A percentile compares a stretch with the other conserved stretches of the same genome.
phyloP scores from a whole-genome alignment of 2,113 vertebrate genomes.

The Colaptes auratus region DNA sequence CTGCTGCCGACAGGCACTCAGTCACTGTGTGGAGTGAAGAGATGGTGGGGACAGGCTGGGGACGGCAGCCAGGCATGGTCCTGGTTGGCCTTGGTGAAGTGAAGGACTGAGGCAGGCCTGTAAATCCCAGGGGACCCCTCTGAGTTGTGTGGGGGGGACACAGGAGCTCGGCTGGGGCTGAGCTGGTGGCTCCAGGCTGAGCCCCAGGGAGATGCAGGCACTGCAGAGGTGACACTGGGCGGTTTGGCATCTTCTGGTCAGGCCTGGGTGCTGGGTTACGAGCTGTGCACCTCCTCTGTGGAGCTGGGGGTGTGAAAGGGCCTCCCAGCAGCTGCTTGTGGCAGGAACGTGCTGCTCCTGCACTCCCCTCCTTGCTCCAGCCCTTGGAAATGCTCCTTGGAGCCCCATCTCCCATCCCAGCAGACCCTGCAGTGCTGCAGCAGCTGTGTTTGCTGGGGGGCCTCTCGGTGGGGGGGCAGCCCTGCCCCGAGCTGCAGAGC shows the following conservation, averaged over 20 bases:
- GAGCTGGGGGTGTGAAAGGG: not conserved
- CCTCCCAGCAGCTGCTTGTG: not conserved
- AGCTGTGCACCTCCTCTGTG: accelerated
- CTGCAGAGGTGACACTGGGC: accelerated
- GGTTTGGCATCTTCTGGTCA: not conserved
- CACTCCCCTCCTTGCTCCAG: not conserved
- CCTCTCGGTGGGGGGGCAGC: accelerated
- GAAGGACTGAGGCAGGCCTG: not conserved
- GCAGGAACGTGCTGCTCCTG: accelerated
- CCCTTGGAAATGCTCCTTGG: accelerated
- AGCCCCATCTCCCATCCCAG: accelerated
- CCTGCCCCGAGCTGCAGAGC: accelerated
- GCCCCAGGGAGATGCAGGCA: accelerated
- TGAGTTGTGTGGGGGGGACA: accelerated
- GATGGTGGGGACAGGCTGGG: not conserved
- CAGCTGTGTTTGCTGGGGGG: not conserved
- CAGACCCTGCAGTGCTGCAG: accelerated
- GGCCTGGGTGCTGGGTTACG: not conserved
- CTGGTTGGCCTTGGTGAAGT: not conserved
- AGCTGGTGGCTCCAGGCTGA: not conserved
- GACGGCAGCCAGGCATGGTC: accelerated
- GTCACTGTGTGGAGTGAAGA: not conserved
- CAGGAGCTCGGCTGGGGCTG: not conserved
- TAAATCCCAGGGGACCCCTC: not conserved
- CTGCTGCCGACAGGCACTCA: accelerated